Evolutionary conservation across 2,888 invertebrate species (phyloP).

Genomic region (Rhagonycha lutea): DNA sequence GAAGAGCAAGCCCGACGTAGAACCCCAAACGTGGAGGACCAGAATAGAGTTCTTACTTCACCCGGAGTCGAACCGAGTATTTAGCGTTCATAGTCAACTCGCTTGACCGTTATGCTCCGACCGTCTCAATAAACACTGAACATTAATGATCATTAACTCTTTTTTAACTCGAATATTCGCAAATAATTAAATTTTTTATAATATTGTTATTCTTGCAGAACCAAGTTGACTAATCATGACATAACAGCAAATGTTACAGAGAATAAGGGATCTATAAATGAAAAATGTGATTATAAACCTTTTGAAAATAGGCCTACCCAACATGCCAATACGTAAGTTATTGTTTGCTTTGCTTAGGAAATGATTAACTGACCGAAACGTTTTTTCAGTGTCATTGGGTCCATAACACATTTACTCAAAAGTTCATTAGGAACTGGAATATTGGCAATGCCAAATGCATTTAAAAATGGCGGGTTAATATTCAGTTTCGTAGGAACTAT

Average conservation of each 20-base stretch:
- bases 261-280: not conserved
- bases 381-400: conserved; percentile 74
- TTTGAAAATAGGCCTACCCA: not conserved
- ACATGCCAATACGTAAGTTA: not conserved
- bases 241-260: not conserved
- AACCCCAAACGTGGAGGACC: too few species aligned
- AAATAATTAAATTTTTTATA: too few species aligned
- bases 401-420: conserved; percentile 88
- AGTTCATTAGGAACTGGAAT: conserved; percentile 94
- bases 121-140: too few species aligned
- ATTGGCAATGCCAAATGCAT: conserved; percentile 95
- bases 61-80: too few species aligned
- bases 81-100: too few species aligned
- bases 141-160: too few species aligned
- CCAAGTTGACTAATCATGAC: not conserved
- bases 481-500: conserved; percentile 86
- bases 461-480: conserved; percentile 84
- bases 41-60: too few species aligned
- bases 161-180: too few species aligned
- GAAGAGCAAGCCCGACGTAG: too few species aligned
- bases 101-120: too few species aligned
- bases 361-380: not conserved
- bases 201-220: not conserved
- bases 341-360: not conserved
- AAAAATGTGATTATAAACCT: not conserved